Base-by-base conservation (phyloP, 2,113 vertebrate genomes). In the Tinamus guttatus region DNA sequence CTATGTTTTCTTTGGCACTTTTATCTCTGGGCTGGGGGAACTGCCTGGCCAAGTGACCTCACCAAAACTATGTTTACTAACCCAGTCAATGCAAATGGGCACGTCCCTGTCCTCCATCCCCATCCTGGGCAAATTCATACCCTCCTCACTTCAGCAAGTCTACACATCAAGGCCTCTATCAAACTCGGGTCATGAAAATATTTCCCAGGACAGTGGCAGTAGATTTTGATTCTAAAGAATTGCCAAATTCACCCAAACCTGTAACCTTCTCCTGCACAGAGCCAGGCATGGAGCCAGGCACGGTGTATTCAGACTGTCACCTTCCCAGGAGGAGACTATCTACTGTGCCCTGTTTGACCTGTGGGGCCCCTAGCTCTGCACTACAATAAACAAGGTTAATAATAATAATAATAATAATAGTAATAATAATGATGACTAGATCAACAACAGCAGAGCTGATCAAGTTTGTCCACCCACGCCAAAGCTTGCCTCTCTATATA, bases 31-130 rank as follows among this genome's bases (percentile, higher is more conserved):
- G 21, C 24, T 81, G 28, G 2, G 18, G 9, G 5, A 79, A 7
- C 21, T 59, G 24, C 21, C 62, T 47, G 56, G 9, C 12, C 27
- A 41, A 56, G 24, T 0, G 0, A 40, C 21, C 0, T 38, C 49
- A 30, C 69, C 40, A 45, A 41, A 22, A 59, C 9, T 25, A 41
- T 59, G 10, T 21, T 67, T 6, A 10, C 25, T 13, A 84, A 0
- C 19, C 38, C 5, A 5, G 41, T 60, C 13, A 17, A 69, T 56
- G 63, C 45, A 63, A n/a, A 67, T 2, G 4, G n/a, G 21, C 11
- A 13, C 0, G 0, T 32, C 64, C 30, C 13, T 75, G 68, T 56
- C 1, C 12, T 11, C 17, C 49, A 19, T 82, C 60, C 22, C 54
- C 34, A 36, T 9, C 14, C 24, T n/a, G 9, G 30, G 30, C 64